phyloP scores from a whole-genome alignment of 2,113 vertebrate genomes.

The Hepsetus odoe region DNA sequence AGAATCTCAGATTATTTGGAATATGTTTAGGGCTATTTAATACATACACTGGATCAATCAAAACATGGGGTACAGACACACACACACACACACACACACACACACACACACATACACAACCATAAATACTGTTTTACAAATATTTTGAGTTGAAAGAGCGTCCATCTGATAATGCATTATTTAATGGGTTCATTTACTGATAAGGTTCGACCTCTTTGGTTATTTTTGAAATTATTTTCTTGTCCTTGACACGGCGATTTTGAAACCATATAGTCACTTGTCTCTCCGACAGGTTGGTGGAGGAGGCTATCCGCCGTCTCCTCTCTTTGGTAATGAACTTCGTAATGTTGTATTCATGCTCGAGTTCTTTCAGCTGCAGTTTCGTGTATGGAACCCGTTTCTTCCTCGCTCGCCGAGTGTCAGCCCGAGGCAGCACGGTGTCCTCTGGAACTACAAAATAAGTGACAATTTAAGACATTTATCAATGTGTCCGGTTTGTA shows the following conservation, averaged over 20 bases:
- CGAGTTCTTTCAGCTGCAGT: conserved; percentile 73
- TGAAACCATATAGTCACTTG: conserved; percentile 93
- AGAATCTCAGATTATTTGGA: too few species aligned
- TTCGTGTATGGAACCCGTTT: conserved; percentile 64
- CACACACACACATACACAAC: neutral
- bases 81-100: neutral
- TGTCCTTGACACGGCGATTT: conserved; percentile 87
- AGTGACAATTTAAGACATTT: neutral
- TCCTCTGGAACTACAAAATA: conserved; percentile 50
- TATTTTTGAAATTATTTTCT: conserved; percentile 78
- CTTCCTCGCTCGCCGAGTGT: conserved; percentile 59
- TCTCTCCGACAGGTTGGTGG: conserved; percentile 85
- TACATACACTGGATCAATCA: neutral
- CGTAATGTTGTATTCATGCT: conserved; percentile 86
- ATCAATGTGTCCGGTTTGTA: neutral
- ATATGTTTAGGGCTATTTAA: neutral
- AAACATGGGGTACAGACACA: too few species aligned
- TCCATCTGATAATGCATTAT: neutral
- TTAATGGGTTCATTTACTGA: neutral
- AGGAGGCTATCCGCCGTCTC: conserved; percentile 87
- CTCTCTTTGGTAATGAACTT: conserved; percentile 99
- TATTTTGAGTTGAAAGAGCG: neutral
- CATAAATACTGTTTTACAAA: neutral
- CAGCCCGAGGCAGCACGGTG: conserved; percentile 42
- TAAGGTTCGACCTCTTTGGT: conserved; percentile 53